These are phyloP conservation scores for Oenanthe melanoleuca DNA, from an alignment of 2,113 vertebrate species.

Conservation along the genomic window DNA sequence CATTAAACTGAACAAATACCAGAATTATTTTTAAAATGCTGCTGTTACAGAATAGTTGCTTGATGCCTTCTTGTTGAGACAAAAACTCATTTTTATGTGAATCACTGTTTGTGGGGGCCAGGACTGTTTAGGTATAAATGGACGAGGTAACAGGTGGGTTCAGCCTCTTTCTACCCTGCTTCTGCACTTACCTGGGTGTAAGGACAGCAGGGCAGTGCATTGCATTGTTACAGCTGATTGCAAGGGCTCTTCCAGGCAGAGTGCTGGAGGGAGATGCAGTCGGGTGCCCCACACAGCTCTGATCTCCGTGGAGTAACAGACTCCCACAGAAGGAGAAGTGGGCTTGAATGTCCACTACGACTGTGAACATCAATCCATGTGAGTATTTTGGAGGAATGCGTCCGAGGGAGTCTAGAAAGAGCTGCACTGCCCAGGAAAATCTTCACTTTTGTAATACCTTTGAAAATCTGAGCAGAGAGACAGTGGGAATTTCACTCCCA, in stretches of 20 bases:
- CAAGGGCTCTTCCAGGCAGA: background rate
- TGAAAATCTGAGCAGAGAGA: background rate
- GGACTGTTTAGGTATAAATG: background rate
- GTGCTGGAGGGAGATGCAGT: no score
- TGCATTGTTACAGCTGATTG: background rate
- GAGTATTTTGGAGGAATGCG: background rate
- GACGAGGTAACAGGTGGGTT: background rate
- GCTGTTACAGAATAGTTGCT: rapidly evolving
- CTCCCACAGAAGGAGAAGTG: background rate
- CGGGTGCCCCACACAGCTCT: background rate
- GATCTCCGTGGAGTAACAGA: rapidly evolving
- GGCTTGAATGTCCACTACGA: background rate
- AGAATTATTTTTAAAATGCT: background rate
- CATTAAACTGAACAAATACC: background rate
- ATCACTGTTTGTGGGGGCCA: background rate
- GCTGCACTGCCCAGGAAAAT: background rate
- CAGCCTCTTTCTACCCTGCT: background rate
- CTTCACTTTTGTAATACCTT: background rate
- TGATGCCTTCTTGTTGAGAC: background rate
- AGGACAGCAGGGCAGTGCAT: no score
- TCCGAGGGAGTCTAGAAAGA: background rate
- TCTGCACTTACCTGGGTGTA: background rate
- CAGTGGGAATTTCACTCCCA: background rate
- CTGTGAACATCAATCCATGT: rapidly evolving
- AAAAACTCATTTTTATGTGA: background rate